Evolutionary conservation across 2,888 invertebrate species (phyloP).

Genomic region (Gandaritis pyraliata): DNA sequence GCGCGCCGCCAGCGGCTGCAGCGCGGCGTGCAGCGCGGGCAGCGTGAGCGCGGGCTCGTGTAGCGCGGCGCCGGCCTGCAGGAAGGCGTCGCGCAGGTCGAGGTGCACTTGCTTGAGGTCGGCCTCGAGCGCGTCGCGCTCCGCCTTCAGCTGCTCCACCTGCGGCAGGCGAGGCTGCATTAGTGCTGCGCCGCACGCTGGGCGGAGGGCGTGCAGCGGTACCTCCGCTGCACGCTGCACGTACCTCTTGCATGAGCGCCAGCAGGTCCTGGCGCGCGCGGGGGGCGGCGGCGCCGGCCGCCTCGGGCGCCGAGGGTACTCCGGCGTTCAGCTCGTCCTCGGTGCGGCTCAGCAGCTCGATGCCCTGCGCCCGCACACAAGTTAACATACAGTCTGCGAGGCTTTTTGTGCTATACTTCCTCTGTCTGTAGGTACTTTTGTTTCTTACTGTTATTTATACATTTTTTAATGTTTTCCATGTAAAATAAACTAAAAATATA

Average conservation of each 20-base stretch:
- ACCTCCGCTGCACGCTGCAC: conserved; percentile 59
- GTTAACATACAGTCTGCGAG: too few relatives aligned
- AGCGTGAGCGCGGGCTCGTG: conserved; percentile 92
- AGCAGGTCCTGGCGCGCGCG: conserved; percentile 86
- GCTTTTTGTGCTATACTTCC: too few relatives aligned
- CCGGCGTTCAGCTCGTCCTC: conserved; percentile 88
- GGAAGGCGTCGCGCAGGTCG: conserved; percentile 80
- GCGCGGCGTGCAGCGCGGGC: conserved; percentile 91
- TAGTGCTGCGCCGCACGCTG: background rate
- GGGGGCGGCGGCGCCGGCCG: conserved; percentile 77
- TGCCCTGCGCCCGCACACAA: conserved; percentile 77
- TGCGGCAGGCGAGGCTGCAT: conserved; percentile 53
- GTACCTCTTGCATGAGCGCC: conserved; percentile 87
- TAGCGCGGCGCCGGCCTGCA: conserved; percentile 90
- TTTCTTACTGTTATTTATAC: too few relatives aligned
- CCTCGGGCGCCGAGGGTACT: conserved; percentile 86
- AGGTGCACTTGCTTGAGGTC: conserved; percentile 87
- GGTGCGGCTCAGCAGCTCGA: conserved; percentile 91
- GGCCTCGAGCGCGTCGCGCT: conserved; percentile 91
- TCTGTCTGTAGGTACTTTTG: too few relatives aligned
- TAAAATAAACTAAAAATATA: too few relatives aligned
- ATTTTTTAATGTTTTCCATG: too few relatives aligned
- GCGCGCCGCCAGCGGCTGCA: conserved; percentile 85
- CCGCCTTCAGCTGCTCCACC: conserved; percentile 94
- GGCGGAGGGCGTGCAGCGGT: conserved; percentile 86